Percentiles rank a stretch among this genome's conserved stretches.
Conservation (phyloP, 2,888 invertebrate species). For the Synanthedon formicaeformis region DNA sequence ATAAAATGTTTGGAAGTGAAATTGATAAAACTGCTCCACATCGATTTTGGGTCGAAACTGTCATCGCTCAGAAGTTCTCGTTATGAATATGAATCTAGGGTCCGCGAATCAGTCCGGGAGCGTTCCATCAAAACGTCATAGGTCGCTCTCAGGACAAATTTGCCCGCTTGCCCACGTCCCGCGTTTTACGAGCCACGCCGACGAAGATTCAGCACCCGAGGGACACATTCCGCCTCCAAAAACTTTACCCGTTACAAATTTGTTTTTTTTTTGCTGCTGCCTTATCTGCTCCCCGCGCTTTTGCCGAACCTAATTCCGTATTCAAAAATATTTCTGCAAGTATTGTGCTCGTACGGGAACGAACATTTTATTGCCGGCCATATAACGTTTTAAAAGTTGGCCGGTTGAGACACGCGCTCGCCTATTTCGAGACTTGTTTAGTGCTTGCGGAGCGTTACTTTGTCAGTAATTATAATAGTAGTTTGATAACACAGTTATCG, state of each 20-base stretch:
- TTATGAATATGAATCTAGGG: constrained; percentile 68
- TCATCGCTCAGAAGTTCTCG: constrained; percentile 45
- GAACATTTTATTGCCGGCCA: constrained; percentile 66
- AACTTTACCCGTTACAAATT: constrained; percentile 72
- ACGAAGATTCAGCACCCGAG: constrained; percentile 70
- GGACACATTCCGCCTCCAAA: constrained; percentile 70
- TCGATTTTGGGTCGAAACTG: constrained; percentile 39
- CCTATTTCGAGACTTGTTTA: constrained; percentile 25
- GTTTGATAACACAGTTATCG: constrained; percentile 48
- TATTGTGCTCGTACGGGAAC: constrained; percentile 66
- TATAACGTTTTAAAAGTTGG: constrained; percentile 71
- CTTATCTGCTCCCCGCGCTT: constrained; percentile 69
- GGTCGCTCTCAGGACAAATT: constrained; percentile 69
- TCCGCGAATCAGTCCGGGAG: constrained; percentile 60
- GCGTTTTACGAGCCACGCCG: constrained; percentile 67
- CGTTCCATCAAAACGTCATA: constrained; percentile 71
- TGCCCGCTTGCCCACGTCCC: constrained; percentile 69
- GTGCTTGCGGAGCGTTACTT: constrained; percentile 32
- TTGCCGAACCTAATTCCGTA: constrained; percentile 71
- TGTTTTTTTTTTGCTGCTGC: constrained; percentile 57
- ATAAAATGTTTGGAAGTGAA: constrained; percentile 2
- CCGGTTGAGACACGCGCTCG: constrained; percentile 50
- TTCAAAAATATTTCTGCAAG: constrained; percentile 71
- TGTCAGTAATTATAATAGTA: constrained; percentile 53
- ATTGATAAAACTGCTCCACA: constrained; percentile 26